Evolutionary conservation across 2,888 invertebrate genomes (phyloP).

Genomic region (Apamea monoglypha): DNA sequence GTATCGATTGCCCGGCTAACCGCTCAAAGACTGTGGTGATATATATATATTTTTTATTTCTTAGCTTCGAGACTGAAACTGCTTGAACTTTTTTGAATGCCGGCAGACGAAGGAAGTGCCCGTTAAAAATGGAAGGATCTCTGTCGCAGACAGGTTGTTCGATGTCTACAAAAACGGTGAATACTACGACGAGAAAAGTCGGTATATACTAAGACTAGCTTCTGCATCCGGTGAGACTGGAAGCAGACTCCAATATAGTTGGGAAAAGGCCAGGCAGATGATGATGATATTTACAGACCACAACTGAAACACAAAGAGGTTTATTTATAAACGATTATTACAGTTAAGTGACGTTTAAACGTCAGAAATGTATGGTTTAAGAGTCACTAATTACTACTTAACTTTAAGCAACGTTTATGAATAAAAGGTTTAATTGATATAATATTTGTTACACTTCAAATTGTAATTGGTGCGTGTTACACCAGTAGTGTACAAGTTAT

Average conservation of each 20-base stretch:
- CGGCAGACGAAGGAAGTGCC: not conserved
- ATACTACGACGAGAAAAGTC: constrained; percentile 13
- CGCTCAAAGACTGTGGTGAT: constrained; percentile 9
- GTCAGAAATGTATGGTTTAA: too few species aligned
- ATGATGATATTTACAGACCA: too few species aligned
- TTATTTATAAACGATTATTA: too few species aligned
- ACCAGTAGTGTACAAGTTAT: constrained; percentile 1
- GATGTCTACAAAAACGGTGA: constrained; percentile 27
- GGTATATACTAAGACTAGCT: not conserved
- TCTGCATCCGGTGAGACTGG: too few species aligned
- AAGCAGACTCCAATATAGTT: too few species aligned
- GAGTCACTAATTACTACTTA: too few species aligned
- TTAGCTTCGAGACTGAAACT: not conserved
- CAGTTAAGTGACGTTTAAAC: too few species aligned
- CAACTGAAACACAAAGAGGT: too few species aligned
- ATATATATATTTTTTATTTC: constrained; percentile 17
- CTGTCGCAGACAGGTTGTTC: constrained; percentile 40
- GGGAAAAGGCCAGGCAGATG: too few species aligned
- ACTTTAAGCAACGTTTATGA: too few species aligned
- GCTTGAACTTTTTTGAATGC: constrained; percentile 19
- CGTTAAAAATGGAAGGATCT: constrained; percentile 41
- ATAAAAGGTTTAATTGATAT: too few species aligned
- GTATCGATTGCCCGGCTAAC: constrained; percentile 8
- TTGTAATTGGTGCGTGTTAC: not conserved
- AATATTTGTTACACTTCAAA: not conserved